Base-by-base conservation (phyloP, 2,888 invertebrate genomes). In the Nudaria mundana region DNA sequence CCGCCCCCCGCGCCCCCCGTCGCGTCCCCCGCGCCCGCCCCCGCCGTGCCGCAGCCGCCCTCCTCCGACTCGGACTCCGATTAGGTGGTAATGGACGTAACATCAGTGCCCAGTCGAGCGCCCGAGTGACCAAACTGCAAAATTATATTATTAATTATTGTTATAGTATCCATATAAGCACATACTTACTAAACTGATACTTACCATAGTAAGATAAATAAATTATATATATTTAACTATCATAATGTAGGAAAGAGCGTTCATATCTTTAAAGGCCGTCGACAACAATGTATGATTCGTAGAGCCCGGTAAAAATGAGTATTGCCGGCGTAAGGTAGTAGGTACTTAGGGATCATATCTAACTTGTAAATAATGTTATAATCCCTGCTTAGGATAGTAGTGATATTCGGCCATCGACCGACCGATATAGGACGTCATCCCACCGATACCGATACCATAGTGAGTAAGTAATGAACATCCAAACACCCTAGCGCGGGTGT, bases 41-140 rank as follows among this genome's bases (percentile, higher is more conserved):
- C 74, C 32, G 41, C 61, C 8, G 36, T 68, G n/a, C 76, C 71
- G 46, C 72, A 66, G 37, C 71, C 79, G 38, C 81, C 83, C 42
- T 79, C 80, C 44, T 85, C 86, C 33, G 86, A 85, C 74, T 84
- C 85, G 13, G 87, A 85, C 71, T 86, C 84, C 16, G 85, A 85
- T 54, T 85, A 37, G 14, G 12, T 12, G n/a, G 5, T 13, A 5
- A 7, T 10, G 1, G 18, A 5, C 29, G 10, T 5, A 13, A 11
- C 20, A 5, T 3, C 12, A 1, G 7, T 11, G 7, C 4, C 6
- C 31, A 8, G 5, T 5, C 5, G 18, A 18, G 18, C n/a, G n/a
- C n/a, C n/a, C n/a, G n/a, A n/a, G n/a, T n/a, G n/a, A n/a, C n/a
- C n/a, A n/a, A n/a, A n/a, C n/a, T n/a, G n/a, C n/a, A n/a, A n/a